phyloP scores from a whole-genome alignment of 2,113 vertebrate species.

The Isurus oxyrinchus region DNA sequence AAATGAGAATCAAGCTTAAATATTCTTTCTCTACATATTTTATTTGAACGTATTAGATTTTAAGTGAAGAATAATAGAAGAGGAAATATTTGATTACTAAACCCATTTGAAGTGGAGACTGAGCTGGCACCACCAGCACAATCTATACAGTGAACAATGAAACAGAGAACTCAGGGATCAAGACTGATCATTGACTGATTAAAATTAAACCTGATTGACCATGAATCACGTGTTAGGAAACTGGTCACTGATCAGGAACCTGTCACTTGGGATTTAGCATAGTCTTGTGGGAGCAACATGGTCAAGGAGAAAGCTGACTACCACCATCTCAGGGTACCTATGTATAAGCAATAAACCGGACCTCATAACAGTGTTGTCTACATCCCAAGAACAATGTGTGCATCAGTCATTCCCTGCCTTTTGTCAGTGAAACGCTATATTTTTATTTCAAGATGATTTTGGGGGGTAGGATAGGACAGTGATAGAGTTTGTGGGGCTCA shows the following conservation, averaged over 20 bases:
- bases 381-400: background rate
- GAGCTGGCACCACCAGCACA: too few species aligned
- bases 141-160: too few species aligned
- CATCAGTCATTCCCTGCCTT: too few species aligned
- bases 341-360: background rate
- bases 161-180: too few species aligned
- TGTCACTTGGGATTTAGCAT: too few species aligned
- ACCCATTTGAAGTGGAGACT: too few species aligned
- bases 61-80: slow-evolving; percentile 66
- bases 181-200: too few species aligned
- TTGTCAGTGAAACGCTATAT: background rate
- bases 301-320: background rate
- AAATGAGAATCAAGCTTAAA: background rate
- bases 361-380: background rate
- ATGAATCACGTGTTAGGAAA: too few species aligned
- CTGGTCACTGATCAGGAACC: too few species aligned
- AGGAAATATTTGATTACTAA: background rate
- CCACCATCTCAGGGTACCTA: background rate
- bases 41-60: slow-evolving; percentile 65
- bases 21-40: slow-evolving; percentile 37
- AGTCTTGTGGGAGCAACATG: background rate
- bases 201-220: too few species aligned
- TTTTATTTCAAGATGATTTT: background rate
- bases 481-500: too few species aligned
- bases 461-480: background rate